Conservation (phyloP, 2,113 vertebrate species). For the Platysteira castanea region DNA sequence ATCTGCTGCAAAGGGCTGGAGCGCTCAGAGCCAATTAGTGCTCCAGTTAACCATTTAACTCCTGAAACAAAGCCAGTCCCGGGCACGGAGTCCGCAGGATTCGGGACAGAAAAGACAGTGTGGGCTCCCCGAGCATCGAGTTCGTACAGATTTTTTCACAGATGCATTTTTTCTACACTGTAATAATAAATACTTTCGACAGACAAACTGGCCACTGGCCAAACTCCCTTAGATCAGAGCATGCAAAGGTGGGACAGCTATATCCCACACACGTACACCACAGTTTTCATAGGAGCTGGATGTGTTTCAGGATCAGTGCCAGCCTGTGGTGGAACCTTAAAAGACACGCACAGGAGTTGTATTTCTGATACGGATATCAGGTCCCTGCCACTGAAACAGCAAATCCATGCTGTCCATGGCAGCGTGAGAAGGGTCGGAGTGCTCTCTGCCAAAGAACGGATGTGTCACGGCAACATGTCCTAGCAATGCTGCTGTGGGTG, state of each 20-base stretch:
- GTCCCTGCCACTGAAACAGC: not conserved
- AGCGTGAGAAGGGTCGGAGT: not conserved
- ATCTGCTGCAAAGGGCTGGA: constrained; percentile 53
- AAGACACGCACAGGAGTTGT: not conserved
- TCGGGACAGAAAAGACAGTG: not conserved
- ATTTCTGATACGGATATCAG: accelerated
- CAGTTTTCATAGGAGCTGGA: not conserved
- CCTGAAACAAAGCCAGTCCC: not conserved
- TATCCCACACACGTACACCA: not conserved
- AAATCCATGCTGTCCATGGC: accelerated
- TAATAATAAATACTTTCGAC: not conserved
- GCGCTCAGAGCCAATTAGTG: constrained; percentile 36
- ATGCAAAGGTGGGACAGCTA: not conserved
- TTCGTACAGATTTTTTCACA: not conserved
- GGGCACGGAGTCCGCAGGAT: not conserved
- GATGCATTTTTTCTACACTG: not conserved
- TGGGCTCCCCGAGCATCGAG: not conserved
- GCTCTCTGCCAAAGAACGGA: not conserved
- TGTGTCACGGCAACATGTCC: not conserved
- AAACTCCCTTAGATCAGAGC: not conserved
- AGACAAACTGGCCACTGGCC: not conserved
- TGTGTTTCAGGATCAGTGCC: not conserved
- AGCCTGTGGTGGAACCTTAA: not conserved
- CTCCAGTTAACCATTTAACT: constrained; percentile 45
- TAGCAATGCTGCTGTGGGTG: not conserved